Conservation (phyloP, 2,888 invertebrate species). For the Ashinkailepas kermadecensis region DNA sequence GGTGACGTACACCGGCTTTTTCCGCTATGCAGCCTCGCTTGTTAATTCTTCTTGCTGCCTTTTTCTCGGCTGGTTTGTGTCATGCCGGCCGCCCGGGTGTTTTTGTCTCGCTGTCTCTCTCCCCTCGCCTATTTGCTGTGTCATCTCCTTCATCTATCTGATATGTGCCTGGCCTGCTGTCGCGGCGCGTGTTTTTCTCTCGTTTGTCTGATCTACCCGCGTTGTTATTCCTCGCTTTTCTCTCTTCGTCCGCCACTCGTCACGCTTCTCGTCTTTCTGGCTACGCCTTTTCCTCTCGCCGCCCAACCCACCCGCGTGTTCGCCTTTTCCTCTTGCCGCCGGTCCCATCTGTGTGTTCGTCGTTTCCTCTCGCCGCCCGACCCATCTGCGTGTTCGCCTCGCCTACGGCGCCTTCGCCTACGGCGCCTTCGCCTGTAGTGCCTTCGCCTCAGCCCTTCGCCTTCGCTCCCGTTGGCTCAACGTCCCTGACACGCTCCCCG, state of each 20-base stretch:
- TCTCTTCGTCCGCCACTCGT: slow-evolving; percentile 11
- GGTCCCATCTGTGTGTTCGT: background rate
- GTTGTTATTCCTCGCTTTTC: background rate
- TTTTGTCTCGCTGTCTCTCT: background rate
- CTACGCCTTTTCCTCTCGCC: no score
- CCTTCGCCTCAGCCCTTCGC: no score
- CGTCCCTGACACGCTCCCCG: no score
- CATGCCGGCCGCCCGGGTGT: background rate
- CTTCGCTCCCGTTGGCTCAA: no score
- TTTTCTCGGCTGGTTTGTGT: background rate
- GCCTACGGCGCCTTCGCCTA: no score
- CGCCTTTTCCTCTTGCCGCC: no score
- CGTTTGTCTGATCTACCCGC: slow-evolving; percentile 21
- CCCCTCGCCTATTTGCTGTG: slow-evolving; percentile 9
- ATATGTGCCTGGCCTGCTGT: slow-evolving; percentile 22
- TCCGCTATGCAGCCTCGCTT: no score
- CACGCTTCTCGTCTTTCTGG: background rate
- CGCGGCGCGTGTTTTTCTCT: slow-evolving; percentile 27
- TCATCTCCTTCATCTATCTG: slow-evolving; percentile 23
- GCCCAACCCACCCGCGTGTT: no score
- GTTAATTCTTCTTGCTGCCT: background rate
- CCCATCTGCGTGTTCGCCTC: no score
- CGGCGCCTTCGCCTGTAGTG: no score
- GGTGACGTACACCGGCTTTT: no score
- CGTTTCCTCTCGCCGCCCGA: no score